phyloP scores from a whole-genome alignment of 2,888 invertebrate genomes.

The Creontiades dilutus region DNA sequence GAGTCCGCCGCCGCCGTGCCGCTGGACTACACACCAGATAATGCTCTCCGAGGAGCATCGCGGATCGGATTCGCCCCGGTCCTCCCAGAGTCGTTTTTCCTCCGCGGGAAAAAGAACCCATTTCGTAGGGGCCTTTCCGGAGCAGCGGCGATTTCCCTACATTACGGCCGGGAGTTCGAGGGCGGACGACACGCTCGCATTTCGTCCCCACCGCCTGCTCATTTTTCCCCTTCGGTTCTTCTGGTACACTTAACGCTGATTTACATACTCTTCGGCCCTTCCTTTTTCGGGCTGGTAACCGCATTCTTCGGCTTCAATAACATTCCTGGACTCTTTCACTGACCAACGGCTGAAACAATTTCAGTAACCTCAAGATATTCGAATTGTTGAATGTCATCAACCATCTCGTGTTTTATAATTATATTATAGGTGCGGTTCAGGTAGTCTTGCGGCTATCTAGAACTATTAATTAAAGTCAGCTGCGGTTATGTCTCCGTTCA shows the following conservation, averaged over 20 bases:
- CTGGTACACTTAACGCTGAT: constrained; percentile 59
- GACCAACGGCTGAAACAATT: neutral
- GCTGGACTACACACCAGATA: constrained; percentile 42
- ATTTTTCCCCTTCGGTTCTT: constrained; percentile 21
- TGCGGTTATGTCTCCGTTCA: too few relatives aligned
- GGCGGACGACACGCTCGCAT: constrained; percentile 56
- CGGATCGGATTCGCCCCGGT: constrained; percentile 52
- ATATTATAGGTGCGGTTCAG: too few relatives aligned
- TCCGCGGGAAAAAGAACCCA: neutral
- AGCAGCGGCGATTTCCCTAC: constrained; percentile 52
- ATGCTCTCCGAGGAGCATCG: constrained; percentile 43
- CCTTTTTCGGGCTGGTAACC: neutral
- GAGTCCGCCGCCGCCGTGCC: neutral
- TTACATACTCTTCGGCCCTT: constrained; percentile 41
- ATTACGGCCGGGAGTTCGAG: constrained; percentile 34
- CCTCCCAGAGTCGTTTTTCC: constrained; percentile 29
- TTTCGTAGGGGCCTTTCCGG: constrained; percentile 26
- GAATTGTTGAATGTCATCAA: too few relatives aligned
- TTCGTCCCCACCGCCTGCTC: neutral
- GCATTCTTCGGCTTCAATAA: constrained; percentile 18
- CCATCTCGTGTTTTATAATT: too few relatives aligned
- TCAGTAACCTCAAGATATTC: too few relatives aligned
- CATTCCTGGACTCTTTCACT: neutral
- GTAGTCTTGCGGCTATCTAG: too few relatives aligned
- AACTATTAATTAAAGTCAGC: too few relatives aligned